These are phyloP conservation scores for Buphagus erythrorhynchus DNA, from an alignment of 2,797 vertebrate genomes.

Conservation along the genomic window DNA sequence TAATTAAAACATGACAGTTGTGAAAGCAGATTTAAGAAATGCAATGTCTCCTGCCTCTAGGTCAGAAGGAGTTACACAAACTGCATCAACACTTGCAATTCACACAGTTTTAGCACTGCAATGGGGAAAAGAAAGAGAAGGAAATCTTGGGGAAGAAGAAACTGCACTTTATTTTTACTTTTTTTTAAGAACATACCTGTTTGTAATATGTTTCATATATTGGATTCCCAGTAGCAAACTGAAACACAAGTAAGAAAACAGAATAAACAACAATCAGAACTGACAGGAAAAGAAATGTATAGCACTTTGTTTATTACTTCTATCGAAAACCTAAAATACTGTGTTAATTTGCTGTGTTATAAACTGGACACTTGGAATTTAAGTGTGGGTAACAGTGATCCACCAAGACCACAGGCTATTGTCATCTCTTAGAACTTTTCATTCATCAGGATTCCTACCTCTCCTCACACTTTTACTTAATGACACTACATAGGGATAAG, in stretches of 20 bases:
- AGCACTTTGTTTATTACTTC: not conserved
- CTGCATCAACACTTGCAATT: not conserved
- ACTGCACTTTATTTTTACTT: not conserved
- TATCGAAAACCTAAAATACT: fast-evolving
- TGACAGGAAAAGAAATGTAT: fast-evolving
- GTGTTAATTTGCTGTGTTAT: not conserved
- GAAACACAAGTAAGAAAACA: conserved; percentile 38
- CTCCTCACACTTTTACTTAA: not conserved
- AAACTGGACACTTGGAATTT: not conserved
- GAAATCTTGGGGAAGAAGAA: not conserved
- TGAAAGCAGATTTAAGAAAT: not conserved
- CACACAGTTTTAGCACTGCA: not conserved
- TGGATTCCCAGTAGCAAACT: conserved; percentile 91
- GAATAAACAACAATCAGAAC: not conserved
- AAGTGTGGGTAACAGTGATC: not conserved
- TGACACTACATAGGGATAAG: not conserved
- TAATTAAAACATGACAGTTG: not conserved
- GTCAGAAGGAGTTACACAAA: not conserved
- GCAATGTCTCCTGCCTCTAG: fast-evolving
- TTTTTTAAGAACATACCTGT: conserved; percentile 81
- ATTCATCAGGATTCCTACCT: not conserved
- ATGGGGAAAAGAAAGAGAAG: not conserved
- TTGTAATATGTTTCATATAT: conserved; percentile 92
- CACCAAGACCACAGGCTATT: not conserved
- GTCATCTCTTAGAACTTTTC: not conserved